Conservation (phyloP, 2,888 invertebrate genomes). For the Cryptus viduatorius region DNA sequence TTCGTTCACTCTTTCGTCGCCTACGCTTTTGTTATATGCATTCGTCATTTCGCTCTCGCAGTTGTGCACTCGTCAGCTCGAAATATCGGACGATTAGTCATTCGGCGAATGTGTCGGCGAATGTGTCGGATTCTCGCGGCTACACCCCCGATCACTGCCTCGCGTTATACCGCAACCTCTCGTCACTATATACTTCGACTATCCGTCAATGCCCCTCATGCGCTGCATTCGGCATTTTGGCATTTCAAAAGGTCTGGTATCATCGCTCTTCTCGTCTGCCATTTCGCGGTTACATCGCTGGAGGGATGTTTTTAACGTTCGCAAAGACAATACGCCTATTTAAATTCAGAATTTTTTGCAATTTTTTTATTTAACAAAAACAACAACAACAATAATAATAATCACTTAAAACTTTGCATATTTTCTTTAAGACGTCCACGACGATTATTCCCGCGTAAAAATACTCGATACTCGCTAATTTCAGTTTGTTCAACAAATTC, state of each 20-base stretch:
- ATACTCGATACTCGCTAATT: too few relatives aligned
- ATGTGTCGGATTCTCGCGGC: constrained; percentile 59
- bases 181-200: constrained; percentile 11
- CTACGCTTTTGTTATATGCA: background rate
- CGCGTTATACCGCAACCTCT: constrained; percentile 7
- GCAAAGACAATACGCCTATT: too few relatives aligned
- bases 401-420: too few relatives aligned
- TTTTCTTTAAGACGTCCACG: too few relatives aligned
- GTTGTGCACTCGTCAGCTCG: constrained; percentile 52
- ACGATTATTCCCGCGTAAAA: too few relatives aligned
- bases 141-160: constrained; percentile 47
- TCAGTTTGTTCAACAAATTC: too few relatives aligned
- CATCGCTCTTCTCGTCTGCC: background rate
- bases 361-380: too few relatives aligned
- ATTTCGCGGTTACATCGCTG: background rate
- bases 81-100: constrained; percentile 65
- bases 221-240: constrained; percentile 28
- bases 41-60: background rate
- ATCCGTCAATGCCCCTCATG: background rate
- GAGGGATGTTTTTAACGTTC: too few relatives aligned
- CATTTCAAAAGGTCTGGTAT: background rate
- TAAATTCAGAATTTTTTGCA: too few relatives aligned
- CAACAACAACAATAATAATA: too few relatives aligned
- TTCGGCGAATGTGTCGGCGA: constrained; percentile 59
- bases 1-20: constrained; percentile 4